These are phyloP conservation scores for Hemibagrus wyckioides DNA, from an alignment of 2,113 vertebrate species.

Conservation along the genomic window DNA sequence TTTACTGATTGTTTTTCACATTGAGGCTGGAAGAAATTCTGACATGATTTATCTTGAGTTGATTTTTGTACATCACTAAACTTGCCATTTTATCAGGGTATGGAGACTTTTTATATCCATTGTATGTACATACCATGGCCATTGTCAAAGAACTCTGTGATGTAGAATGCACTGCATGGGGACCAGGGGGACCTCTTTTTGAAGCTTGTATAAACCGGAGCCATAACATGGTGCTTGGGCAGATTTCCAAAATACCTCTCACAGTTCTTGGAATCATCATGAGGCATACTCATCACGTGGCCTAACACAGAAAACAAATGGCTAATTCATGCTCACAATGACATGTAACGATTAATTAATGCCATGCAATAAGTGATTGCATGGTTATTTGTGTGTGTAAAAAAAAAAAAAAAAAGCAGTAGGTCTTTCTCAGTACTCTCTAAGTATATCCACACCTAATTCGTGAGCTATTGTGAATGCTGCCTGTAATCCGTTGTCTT, in stretches of 20 bases:
- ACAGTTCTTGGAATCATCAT: conserved; percentile 93
- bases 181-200: conserved; percentile 94
- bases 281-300: conserved; percentile 97
- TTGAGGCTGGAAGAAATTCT: too few relatives aligned
- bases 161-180: conserved; percentile 91
- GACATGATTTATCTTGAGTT: too few relatives aligned
- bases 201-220: conserved; percentile 93
- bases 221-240: conserved; percentile 97
- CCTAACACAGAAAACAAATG: conserved; percentile 69
- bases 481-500: conserved; percentile 92
- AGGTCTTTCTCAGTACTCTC: neutral
- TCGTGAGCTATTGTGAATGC: conserved; percentile 96
- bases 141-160: conserved; percentile 92
- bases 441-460: conserved; percentile 79
- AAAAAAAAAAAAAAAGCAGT: neutral
- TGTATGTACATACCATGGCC: conserved; percentile 79
- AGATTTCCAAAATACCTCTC: conserved; percentile 90
- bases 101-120: too few relatives aligned
- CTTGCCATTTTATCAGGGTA: too few relatives aligned
- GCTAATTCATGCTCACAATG: too few relatives aligned
- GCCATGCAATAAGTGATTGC: neutral
- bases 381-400: neutral
- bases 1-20: too few relatives aligned
- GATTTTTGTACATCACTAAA: too few relatives aligned
- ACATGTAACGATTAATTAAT: neutral